Percentiles rank a stretch among this genome's conserved stretches.
Conservation (phyloP, 2,113 vertebrate genomes). For the Oryzias curvinotus region DNA sequence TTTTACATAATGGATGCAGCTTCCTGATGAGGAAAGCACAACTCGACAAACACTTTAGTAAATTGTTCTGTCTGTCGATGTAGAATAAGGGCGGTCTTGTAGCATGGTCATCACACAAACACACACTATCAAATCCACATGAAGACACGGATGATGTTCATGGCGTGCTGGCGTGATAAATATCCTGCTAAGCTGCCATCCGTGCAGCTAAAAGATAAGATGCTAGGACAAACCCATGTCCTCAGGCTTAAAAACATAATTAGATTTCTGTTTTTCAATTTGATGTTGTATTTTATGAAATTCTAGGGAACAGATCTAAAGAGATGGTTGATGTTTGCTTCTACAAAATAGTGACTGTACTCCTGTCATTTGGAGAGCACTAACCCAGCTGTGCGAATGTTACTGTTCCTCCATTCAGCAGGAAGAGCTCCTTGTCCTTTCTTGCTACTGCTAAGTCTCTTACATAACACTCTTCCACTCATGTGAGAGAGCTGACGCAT, state of each 20-base stretch:
- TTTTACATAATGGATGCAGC: constrained; percentile 50
- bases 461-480: constrained; percentile 36
- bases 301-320: not conserved
- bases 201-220: too few species aligned
- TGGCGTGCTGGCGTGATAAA: too few species aligned
- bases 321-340: not conserved
- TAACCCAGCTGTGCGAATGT: constrained; percentile 41
- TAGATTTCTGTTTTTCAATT: too few species aligned
- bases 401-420: constrained; percentile 33
- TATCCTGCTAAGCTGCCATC: too few species aligned
- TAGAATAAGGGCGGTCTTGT: constrained; percentile 11
- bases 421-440: constrained; percentile 50
- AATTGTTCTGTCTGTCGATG: constrained; percentile 7
- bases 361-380: not conserved
- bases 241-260: too few species aligned
- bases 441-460: constrained; percentile 15
- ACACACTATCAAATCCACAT: constrained; percentile 17
- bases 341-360: not conserved
- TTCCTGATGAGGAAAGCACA: constrained; percentile 24
- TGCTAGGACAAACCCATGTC: too few species aligned
- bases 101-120: constrained; percentile 14
- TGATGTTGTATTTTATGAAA: too few species aligned
- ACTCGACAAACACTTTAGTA: constrained; percentile 25
- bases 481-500: constrained; percentile 6
- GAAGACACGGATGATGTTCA: constrained; percentile 48